Conservation (phyloP, 92 coral and sea anemone species). For the Virgularia gustaviana region DNA sequence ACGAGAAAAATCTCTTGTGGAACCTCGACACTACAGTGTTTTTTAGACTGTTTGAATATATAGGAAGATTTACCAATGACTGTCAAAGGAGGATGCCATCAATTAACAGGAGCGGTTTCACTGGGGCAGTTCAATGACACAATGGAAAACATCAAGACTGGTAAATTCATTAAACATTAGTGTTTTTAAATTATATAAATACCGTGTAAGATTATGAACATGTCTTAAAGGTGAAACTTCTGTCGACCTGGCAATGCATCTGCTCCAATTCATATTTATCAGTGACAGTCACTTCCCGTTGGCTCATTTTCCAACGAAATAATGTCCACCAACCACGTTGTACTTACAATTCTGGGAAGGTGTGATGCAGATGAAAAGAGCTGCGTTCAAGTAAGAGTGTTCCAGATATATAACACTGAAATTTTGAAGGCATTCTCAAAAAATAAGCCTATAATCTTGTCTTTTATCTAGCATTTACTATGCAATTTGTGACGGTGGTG, state of each 20-base stretch:
- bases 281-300: slow-evolving; percentile 12
- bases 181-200: no score
- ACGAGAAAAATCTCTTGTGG: neutral
- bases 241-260: slow-evolving; percentile 8
- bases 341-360: slow-evolving; percentile 11
- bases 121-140: neutral
- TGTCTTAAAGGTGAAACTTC: neutral
- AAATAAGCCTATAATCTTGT: neutral
- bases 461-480: slow-evolving; percentile 5
- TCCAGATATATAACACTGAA: neutral
- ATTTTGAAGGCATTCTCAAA: no score
- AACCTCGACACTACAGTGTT: neutral
- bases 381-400: neutral
- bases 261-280: slow-evolving; percentile 8
- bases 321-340: slow-evolving; percentile 1
- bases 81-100: neutral
- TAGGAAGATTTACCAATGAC: neutral
- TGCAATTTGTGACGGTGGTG: slow-evolving; percentile 18
- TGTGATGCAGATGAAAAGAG: slow-evolving; percentile 18
- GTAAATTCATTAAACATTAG: neutral
- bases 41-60: neutral
- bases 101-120: neutral
- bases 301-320: slow-evolving; percentile 15
- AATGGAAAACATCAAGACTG: slow-evolving; percentile 1
- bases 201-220: neutral